phyloP scores from a whole-genome alignment of 2,888 invertebrate species.

The Germaria angustata region DNA sequence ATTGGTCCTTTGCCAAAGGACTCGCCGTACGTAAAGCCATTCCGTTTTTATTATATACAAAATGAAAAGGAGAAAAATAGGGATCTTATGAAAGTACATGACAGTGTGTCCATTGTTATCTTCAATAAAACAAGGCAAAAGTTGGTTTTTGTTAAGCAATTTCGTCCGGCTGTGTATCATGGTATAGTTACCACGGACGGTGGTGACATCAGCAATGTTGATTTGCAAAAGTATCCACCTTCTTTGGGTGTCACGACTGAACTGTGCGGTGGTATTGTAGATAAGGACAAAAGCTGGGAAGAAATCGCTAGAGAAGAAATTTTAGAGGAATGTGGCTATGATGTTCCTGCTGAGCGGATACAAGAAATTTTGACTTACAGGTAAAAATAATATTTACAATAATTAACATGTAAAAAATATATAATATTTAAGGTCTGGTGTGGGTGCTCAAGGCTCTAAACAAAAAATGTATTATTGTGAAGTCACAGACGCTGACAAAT shows the following conservation, averaged over 20 bases:
- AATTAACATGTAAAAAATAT: not conserved
- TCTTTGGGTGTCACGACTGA: constrained; percentile 90
- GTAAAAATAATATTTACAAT: constrained; percentile 76
- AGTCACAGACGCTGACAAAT: constrained; percentile 91
- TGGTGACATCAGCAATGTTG: constrained; percentile 80
- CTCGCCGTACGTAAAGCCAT: constrained; percentile 88
- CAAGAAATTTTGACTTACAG: constrained; percentile 86
- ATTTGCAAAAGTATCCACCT: constrained; percentile 85
- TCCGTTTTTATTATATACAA: constrained; percentile 87
- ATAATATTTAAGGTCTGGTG: constrained; percentile 83
- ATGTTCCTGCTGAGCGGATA: constrained; percentile 85
- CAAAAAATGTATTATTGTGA: constrained; percentile 94
- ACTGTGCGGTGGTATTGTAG: constrained; percentile 96
- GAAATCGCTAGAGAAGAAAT: constrained; percentile 93
- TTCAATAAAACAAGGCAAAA: constrained; percentile 89
- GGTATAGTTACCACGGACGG: constrained; percentile 83
- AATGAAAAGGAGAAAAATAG: constrained; percentile 88
- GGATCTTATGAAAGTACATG: constrained; percentile 91
- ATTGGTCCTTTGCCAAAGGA: constrained; percentile 82
- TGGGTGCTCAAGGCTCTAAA: constrained; percentile 88
- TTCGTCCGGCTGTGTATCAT: constrained; percentile 93
- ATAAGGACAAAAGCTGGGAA: constrained; percentile 86
- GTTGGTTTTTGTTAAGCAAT: constrained; percentile 93
- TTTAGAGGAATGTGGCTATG: constrained; percentile 96
- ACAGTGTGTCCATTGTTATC: constrained; percentile 92